Conservation (phyloP, 2,113 vertebrate genomes). For the Campylomormyrus numenius region DNA sequence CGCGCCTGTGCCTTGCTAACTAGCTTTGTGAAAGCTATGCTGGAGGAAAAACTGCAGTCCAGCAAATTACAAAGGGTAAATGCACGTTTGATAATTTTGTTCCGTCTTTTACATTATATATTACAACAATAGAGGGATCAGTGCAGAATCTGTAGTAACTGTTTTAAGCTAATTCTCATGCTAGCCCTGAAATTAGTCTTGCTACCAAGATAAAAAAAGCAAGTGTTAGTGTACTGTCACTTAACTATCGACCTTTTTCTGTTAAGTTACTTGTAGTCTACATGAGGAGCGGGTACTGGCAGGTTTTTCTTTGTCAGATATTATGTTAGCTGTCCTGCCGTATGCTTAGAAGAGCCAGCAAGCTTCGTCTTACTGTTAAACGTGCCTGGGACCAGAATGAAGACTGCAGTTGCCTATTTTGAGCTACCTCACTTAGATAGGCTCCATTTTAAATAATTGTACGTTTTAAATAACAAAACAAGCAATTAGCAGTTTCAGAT, state of each 20-base stretch:
- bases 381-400: background rate
- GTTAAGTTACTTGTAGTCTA: background rate
- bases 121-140: background rate
- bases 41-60: background rate
- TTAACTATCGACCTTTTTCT: background rate
- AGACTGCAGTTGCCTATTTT: background rate
- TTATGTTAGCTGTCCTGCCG: background rate
- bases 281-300: background rate
- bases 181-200: background rate
- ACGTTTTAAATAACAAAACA: background rate
- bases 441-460: background rate
- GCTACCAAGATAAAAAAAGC: background rate
- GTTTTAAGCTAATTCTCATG: background rate
- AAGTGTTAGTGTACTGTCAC: background rate
- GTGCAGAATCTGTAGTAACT: background rate
- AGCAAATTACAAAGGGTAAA: background rate
- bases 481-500: background rate
- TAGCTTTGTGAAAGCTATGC: slow-evolving; percentile 1
- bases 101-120: background rate
- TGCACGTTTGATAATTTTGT: background rate
- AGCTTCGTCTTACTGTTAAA: background rate
- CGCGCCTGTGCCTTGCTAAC: slow-evolving; percentile 43
- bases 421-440: background rate
- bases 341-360: background rate
- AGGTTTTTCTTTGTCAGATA: background rate